These are phyloP conservation scores for Caiman crocodilus DNA, from an alignment of 2,797 vertebrate genomes.

Conservation along the genomic window DNA sequence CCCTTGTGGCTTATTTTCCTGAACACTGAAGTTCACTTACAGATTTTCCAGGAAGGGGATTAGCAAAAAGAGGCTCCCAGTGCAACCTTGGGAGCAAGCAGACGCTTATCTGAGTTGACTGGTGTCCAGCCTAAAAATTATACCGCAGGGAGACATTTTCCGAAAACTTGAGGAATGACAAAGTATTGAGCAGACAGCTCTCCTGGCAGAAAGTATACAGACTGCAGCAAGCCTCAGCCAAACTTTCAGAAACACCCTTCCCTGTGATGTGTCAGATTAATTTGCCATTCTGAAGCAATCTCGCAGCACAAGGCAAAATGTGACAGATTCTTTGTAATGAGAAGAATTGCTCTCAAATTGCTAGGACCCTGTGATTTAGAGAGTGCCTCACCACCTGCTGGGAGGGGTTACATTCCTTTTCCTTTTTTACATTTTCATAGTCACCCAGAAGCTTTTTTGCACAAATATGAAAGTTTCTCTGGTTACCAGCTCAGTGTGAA, in stretches of 20 bases:
- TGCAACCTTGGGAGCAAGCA: fast-evolving
- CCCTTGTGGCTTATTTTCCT: background rate
- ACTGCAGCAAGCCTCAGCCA: background rate
- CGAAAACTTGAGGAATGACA: background rate
- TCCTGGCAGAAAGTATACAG: fast-evolving
- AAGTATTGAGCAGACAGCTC: background rate
- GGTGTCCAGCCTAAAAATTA: background rate
- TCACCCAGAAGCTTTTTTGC: constrained; percentile 6
- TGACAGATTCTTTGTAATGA: background rate
- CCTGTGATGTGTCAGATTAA: background rate
- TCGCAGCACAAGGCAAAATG: background rate
- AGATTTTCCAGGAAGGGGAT: background rate
- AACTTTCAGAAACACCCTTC: background rate
- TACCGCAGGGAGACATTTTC: background rate
- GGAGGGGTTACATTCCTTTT: background rate
- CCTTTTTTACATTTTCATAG: background rate
- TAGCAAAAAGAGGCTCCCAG: background rate
- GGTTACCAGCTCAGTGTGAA: background rate
- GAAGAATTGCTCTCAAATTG: background rate
- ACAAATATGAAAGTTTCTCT: constrained; percentile 36
- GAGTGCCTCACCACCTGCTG: background rate
- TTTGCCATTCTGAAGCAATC: background rate
- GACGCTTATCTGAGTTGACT: background rate
- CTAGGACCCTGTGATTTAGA: fast-evolving
- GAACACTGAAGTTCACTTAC: background rate